A percentile compares a stretch with the other conserved stretches of the same genome.
phyloP scores from a whole-genome alignment of 2,113 vertebrate species.

The Hemiscyllium ocellatum region DNA sequence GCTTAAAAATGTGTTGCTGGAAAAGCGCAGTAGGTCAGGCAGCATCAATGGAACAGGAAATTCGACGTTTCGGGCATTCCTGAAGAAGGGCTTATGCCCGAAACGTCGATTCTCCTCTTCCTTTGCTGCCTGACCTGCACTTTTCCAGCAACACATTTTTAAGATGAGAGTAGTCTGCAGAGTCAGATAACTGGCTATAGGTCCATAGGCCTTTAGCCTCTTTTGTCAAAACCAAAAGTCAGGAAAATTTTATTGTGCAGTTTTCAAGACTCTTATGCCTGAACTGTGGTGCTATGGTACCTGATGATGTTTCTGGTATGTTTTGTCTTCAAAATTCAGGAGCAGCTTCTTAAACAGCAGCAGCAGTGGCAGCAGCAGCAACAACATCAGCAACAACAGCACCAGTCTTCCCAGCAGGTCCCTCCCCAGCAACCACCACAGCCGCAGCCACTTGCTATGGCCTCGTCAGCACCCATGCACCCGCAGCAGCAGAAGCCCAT shows the following conservation, averaged over 20 bases:
- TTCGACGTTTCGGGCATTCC: too few species aligned
- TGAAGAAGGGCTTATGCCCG: too few species aligned
- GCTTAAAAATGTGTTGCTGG: too few species aligned
- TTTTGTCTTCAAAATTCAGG: conserved; percentile 51
- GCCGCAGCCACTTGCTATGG: conserved; percentile 40
- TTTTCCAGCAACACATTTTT: too few species aligned
- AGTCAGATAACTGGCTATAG: background rate
- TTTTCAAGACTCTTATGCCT: background rate
- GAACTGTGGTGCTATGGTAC: background rate
- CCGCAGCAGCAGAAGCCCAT: conserved; percentile 56
- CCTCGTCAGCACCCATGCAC: conserved; percentile 53
- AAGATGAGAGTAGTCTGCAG: too few species aligned
- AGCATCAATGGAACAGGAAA: too few species aligned
- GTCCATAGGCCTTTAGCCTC: background rate
- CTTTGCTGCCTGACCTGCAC: too few species aligned
- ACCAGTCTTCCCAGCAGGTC: conserved; percentile 58
- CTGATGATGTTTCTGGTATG: background rate
- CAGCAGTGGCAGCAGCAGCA: conserved; percentile 53
- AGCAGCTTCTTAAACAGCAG: conserved; percentile 81
- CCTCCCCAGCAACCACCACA: conserved; percentile 54
- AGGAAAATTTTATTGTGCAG: background rate
- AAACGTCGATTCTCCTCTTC: too few species aligned
- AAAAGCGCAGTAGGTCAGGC: too few species aligned
- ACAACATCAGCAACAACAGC: conserved; percentile 53
- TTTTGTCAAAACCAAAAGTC: too few species aligned